Conservation (phyloP, 2,113 vertebrate genomes). For the Periophthalmus modestus region DNA sequence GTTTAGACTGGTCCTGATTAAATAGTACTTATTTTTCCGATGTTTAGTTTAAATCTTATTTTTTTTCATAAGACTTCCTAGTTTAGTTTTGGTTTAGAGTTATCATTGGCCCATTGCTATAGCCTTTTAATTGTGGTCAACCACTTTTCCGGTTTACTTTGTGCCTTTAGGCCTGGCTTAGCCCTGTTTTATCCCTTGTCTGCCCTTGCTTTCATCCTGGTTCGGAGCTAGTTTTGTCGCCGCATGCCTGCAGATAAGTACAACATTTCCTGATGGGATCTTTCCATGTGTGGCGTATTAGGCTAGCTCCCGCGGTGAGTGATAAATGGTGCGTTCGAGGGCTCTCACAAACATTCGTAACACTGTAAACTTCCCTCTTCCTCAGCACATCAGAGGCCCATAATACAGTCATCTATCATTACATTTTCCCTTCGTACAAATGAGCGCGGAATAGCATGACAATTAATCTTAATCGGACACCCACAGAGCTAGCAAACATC, state of each 20-base stretch:
- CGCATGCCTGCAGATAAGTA: conserved; percentile 24
- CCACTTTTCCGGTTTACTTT: too few relatives aligned
- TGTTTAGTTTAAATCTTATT: too few relatives aligned
- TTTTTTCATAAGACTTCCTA: too few relatives aligned
- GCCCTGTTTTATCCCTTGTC: background rate
- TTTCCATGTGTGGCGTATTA: conserved; percentile 20
- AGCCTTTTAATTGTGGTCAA: too few relatives aligned
- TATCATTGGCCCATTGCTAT: background rate
- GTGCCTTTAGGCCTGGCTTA: background rate
- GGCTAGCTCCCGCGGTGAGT: conserved; percentile 32
- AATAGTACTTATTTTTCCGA: background rate
- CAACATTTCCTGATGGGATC: conserved; percentile 17
- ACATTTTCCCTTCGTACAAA: conserved; percentile 66
- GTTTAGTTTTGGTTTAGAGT: background rate
- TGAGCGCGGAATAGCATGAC: conserved; percentile 67
- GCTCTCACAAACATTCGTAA: conserved; percentile 23
- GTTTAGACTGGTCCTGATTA: background rate
- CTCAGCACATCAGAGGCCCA: conserved; percentile 45
- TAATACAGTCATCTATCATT: conserved; percentile 69
- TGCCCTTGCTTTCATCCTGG: background rate
- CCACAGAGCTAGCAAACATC: conserved; percentile 65
- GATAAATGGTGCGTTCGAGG: conserved; percentile 62
- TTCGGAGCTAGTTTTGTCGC: background rate
- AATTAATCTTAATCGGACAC: conserved; percentile 76
- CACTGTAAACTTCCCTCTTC: conserved; percentile 52